Base-by-base conservation (phyloP, 2,113 vertebrate genomes). In the Ceuthmochares aereus region DNA sequence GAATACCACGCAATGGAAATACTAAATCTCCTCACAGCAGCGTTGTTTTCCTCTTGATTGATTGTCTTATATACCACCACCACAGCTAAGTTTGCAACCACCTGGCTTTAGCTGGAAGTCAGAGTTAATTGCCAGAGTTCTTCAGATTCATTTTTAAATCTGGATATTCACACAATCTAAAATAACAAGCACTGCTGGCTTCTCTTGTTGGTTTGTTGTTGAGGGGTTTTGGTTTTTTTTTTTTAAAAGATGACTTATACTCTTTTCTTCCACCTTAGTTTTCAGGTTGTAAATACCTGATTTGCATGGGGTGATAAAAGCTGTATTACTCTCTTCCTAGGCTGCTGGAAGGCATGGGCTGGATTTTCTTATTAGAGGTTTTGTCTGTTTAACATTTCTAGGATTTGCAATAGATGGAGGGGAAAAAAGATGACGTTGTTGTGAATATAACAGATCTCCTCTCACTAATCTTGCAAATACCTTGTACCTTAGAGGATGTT, bases 61-160 rank as follows among this genome's bases (percentile, higher is more conserved):
- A 12, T 22, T 3, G 0, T 45, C 12, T 64, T 27, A 2, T 1
- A 7, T 54, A 14, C 4, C 16, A 40, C 22, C 11, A 34, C 23
- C 9, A 4, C 6, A 26, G 5, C 47, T 92, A 84, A 4, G 7
- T 87, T 62, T 78, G 40, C 29, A 78, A 10, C 17, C 34, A 63
- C 34, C 19, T 42, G 10, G 15, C 32, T 67, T 60, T 34, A 85
- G 40, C 27, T 85, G 36, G 32, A 68, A 67, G 36, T 19, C 12
- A 32, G 40, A n/a, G 26, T 89, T 60, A 34, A 58, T 30, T 87
- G 22, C 42, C 15, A 4, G 14, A 25, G 29, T 55, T 87, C 34
- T 63, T 76, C 30, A 25, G 36, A 54, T 84, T 85, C 45, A 42
- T 66, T 83, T 79, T 66, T 32, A 45, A 69, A 37, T 54, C n/a